A percentile compares a stretch with the other conserved stretches of the same genome.
Evolutionary conservation across 1,140 invertebrate species (phyloP).

Genomic region (Drosophila mojavensis): DNA sequence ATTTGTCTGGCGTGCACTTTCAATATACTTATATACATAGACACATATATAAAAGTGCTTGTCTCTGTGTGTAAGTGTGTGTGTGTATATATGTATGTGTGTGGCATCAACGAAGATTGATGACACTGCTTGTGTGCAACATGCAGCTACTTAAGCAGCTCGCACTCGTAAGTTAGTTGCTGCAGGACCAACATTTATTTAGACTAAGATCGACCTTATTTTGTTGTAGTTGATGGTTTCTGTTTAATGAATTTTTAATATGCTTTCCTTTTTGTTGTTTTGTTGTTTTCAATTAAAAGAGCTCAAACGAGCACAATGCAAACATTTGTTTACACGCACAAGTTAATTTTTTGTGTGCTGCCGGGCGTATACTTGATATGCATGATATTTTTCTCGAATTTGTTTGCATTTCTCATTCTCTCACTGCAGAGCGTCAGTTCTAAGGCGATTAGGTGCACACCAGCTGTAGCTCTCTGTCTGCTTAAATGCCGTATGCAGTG

Average conservation of each 20-base stretch:
- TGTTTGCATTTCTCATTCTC: slow-evolving; percentile 4
- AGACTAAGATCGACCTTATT: slow-evolving; percentile 36
- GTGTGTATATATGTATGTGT: slow-evolving; percentile 8
- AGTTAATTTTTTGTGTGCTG: slow-evolving; percentile 31
- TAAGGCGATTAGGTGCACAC: slow-evolving; percentile 53
- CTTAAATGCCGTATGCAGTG: background rate
- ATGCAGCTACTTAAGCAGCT: slow-evolving; percentile 61
- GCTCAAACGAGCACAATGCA: slow-evolving; percentile 37
- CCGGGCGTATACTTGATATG: slow-evolving; percentile 56
- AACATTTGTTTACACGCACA: slow-evolving; percentile 45
- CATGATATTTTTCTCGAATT: slow-evolving; percentile 13
- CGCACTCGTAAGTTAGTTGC: slow-evolving; percentile 10
- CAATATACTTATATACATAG: background rate
- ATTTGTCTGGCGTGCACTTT: slow-evolving; percentile 38
- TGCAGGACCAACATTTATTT: slow-evolving; percentile 60
- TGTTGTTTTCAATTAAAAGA: slow-evolving; percentile 58
- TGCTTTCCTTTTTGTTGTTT: slow-evolving; percentile 53
- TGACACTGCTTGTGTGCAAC: slow-evolving; percentile 49
- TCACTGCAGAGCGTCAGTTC: slow-evolving; percentile 18
- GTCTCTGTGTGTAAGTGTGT: slow-evolving; percentile 20
- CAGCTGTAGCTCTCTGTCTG: slow-evolving; percentile 20
- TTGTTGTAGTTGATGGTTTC: slow-evolving; percentile 41
- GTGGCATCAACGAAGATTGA: slow-evolving; percentile 73
- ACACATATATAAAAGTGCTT: slow-evolving; percentile 30
- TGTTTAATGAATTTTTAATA: slow-evolving; percentile 80